Percentiles rank a stretch among this genome's conserved stretches.
These are phyloP conservation scores for Ceramica pisi DNA, from an alignment of 2,888 invertebrate genomes.

Conservation along the genomic window DNA sequence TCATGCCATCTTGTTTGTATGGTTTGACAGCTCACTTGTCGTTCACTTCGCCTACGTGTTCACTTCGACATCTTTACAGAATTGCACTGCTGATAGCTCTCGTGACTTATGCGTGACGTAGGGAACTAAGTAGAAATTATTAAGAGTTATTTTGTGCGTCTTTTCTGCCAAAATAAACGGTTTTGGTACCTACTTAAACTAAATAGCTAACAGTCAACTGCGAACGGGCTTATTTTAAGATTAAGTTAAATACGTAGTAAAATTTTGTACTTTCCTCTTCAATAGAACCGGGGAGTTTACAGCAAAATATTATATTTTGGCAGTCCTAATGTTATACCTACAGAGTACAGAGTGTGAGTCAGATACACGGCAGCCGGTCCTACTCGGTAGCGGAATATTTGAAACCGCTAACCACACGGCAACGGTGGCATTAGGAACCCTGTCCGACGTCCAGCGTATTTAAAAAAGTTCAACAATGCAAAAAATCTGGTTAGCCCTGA, in stretches of 20 bases:
- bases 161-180: no score
- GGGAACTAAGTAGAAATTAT: no score
- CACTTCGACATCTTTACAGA: no score
- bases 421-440: background rate
- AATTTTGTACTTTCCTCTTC: background rate
- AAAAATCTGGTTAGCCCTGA: slow-evolving; percentile 4
- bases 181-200: no score
- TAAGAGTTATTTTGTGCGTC: no score
- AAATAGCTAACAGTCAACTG: background rate
- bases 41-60: no score
- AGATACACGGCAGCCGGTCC: no score
- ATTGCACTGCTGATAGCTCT: no score
- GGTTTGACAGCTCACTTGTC: no score
- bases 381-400: slow-evolving; percentile 1
- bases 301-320: background rate
- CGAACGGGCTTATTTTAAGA: background rate
- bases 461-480: slow-evolving; percentile 8
- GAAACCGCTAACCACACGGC: background rate
- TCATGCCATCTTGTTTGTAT: no score
- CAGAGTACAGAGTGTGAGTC: background rate
- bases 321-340: background rate
- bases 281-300: no score
- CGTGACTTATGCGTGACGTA: slow-evolving; percentile 17
- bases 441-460: background rate
- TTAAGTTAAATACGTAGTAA: background rate